These are phyloP conservation scores for Xiphorhynchus elegans DNA, from an alignment of 2,113 vertebrate genomes.

Conservation along the genomic window DNA sequence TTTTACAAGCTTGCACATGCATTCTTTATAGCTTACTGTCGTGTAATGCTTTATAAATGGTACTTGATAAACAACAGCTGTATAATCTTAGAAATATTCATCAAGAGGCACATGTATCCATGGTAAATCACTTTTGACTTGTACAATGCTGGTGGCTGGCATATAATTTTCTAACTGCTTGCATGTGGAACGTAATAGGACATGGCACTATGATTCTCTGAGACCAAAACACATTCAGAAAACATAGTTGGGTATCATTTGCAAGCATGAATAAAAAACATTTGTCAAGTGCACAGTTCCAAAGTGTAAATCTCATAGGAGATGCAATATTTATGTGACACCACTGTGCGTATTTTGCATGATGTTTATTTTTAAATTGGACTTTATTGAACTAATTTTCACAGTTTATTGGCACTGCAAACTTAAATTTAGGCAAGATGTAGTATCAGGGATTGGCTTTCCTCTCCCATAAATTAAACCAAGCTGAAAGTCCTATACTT, in stretches of 20 bases:
- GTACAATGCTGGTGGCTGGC: slow-evolving; percentile 4
- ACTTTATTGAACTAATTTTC: not conserved
- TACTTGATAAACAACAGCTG: slow-evolving; percentile 66
- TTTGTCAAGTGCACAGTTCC: not conserved
- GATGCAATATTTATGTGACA: not conserved
- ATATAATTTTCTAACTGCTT: slow-evolving; percentile 36
- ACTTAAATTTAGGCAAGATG: not conserved
- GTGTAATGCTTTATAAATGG: slow-evolving; percentile 71
- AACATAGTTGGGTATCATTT: slow-evolving; percentile 1
- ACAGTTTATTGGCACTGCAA: slow-evolving; percentile 4
- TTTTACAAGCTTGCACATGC: slow-evolving; percentile 61
- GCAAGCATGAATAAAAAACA: slow-evolving; percentile 6
- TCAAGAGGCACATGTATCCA: slow-evolving; percentile 54
- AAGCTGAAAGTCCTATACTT: not conserved
- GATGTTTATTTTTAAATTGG: slow-evolving; percentile 11
- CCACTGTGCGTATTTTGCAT: not conserved
- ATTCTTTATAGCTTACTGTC: slow-evolving; percentile 68
- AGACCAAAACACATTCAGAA: slow-evolving; percentile 45
- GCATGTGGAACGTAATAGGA: not conserved
- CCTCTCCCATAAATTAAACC: not conserved
- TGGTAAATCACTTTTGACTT: slow-evolving; percentile 62
- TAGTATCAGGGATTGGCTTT: not conserved
- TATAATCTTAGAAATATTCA: slow-evolving; percentile 64
- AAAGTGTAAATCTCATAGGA: not conserved
- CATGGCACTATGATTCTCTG: slow-evolving; percentile 8